A percentile compares a stretch with the other conserved stretches of the same genome.
Evolutionary conservation across 2,113 vertebrate species (phyloP).

Genomic region (Gallinago jamesoni): DNA sequence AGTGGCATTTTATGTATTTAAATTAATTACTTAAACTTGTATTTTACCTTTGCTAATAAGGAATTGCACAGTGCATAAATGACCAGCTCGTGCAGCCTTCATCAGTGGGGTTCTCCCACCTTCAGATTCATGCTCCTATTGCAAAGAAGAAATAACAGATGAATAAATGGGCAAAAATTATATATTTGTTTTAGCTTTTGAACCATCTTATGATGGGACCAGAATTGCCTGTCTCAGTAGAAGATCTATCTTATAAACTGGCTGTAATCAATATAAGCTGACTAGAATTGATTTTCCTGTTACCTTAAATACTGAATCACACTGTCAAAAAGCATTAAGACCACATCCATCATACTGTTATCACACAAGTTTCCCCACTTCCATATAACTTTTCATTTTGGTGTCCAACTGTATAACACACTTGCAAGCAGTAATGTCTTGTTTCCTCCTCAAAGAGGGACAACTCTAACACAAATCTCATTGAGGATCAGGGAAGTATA

Average conservation of each 20-base stretch:
- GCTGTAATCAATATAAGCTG: neutral
- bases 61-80: constrained; percentile 98
- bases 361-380: neutral
- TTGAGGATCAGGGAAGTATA: neutral
- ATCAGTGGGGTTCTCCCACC: constrained; percentile 96
- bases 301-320: neutral
- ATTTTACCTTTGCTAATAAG: constrained; percentile 96
- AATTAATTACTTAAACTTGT: neutral
- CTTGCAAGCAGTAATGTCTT: neutral
- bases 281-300: neutral
- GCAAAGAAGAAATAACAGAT: constrained; percentile 22
- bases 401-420: neutral
- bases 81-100: constrained; percentile 98
- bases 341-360: neutral
- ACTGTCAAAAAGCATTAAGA: neutral
- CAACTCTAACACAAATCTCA: neutral
- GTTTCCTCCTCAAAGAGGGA: neutral
- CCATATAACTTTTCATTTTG: neutral
- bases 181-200: neutral
- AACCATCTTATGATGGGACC: neutral
- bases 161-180: neutral
- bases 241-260: neutral
- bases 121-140: constrained; percentile 96
- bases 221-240: neutral
- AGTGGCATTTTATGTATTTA: neutral